Evolutionary conservation across 2,888 invertebrate genomes (phyloP).

Genomic region (Drosophila prostipennis): DNA sequence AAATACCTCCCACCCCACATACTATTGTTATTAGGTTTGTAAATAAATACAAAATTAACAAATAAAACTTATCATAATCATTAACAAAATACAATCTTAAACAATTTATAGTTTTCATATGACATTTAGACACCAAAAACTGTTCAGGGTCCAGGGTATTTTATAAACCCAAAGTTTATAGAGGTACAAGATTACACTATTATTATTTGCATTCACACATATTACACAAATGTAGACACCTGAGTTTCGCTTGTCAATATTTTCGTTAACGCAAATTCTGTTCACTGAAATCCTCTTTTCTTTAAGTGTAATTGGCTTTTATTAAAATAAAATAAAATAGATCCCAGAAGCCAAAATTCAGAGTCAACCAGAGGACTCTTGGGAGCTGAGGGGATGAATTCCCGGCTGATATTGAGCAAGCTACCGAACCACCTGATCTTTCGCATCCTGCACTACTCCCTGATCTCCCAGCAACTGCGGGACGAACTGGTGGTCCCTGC

Average conservation of each 20-base stretch:
- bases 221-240: slow-evolving; percentile 26
- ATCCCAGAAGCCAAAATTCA: slow-evolving; percentile 55
- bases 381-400: slow-evolving; percentile 37
- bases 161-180: too few relatives aligned
- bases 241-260: slow-evolving; percentile 33
- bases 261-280: slow-evolving; percentile 24
- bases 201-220: slow-evolving; percentile 2
- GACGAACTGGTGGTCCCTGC: slow-evolving; percentile 49
- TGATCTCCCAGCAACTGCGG: slow-evolving; percentile 61
- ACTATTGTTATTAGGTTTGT: too few relatives aligned
- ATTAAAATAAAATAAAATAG: slow-evolving; percentile 21
- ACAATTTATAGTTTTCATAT: too few relatives aligned
- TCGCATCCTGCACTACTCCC: slow-evolving; percentile 59
- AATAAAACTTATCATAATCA: too few relatives aligned
- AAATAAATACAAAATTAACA: too few relatives aligned
- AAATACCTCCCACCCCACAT: too few relatives aligned
- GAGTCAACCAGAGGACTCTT: slow-evolving; percentile 13
- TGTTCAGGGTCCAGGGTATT: too few relatives aligned
- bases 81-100: too few relatives aligned
- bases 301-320: slow-evolving; percentile 24
- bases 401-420: slow-evolving; percentile 48
- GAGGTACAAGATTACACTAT: too few relatives aligned
- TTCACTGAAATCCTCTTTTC: not conserved
- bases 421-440: slow-evolving; percentile 59
- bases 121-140: too few relatives aligned